Evolutionary conservation across 2,888 invertebrate species (phyloP).

Genomic region (Stratiomys singularior): DNA sequence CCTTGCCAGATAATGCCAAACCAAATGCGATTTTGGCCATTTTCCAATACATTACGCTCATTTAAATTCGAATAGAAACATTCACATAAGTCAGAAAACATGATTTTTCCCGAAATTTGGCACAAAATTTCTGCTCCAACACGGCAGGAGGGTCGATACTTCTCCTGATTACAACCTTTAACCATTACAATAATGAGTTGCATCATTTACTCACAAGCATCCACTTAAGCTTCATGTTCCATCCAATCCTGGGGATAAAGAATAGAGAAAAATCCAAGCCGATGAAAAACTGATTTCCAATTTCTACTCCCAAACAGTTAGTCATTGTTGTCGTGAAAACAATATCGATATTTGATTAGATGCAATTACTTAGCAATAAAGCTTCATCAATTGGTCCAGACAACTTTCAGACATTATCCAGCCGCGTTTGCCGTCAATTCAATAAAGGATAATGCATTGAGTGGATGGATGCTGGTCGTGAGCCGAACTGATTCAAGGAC

Average conservation of each 20-base stretch:
- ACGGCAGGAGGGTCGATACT: not conserved
- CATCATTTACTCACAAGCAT: not conserved
- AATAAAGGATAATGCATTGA: conserved; percentile 42
- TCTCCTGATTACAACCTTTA: not conserved
- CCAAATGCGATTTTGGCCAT: conserved; percentile 47
- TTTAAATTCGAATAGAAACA: conserved; percentile 8
- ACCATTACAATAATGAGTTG: not conserved
- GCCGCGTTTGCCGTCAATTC: conserved; percentile 27
- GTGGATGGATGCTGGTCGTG: not conserved
- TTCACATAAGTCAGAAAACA: not conserved
- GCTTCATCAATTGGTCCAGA: conserved; percentile 35
- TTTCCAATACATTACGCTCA: conserved; percentile 32
- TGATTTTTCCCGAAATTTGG: conserved; percentile 12
- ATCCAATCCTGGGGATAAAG: not conserved
- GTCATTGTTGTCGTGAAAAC: conserved; percentile 4
- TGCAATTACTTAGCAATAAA: conserved; percentile 42
- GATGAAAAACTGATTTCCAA: conserved; percentile 2
- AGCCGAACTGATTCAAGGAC: conserved; percentile 26
- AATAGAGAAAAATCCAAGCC: not conserved
- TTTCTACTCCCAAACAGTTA: not conserved
- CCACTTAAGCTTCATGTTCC: not conserved
- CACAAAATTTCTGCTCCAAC: not conserved
- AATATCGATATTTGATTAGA: conserved; percentile 33
- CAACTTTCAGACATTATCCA: conserved; percentile 36
- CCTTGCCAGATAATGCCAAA: too few species aligned